phyloP scores from a whole-genome alignment of 2,888 invertebrate species.

The Stramonita haemastoma region DNA sequence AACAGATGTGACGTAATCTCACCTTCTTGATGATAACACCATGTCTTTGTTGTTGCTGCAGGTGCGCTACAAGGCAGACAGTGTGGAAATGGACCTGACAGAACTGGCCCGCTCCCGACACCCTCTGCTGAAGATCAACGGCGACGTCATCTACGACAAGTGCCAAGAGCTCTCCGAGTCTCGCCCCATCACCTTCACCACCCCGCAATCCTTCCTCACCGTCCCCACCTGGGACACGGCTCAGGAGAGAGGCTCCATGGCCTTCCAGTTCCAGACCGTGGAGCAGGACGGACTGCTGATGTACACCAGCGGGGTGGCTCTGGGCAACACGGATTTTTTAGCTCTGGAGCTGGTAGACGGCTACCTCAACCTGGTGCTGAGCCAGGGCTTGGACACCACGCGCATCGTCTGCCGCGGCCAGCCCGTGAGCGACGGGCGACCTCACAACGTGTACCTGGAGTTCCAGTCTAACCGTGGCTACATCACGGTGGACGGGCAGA shows the following conservation, averaged over 20 bases:
- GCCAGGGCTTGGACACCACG: slow-evolving; percentile 93
- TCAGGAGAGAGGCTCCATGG: slow-evolving; percentile 83
- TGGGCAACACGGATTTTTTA: slow-evolving; percentile 85
- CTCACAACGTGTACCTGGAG: slow-evolving; percentile 93
- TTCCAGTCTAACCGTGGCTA: slow-evolving; percentile 89
- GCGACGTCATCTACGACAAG: slow-evolving; percentile 84
- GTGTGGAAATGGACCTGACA: slow-evolving; percentile 90
- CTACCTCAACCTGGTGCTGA: slow-evolving; percentile 93
- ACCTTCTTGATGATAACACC: too few relatives aligned
- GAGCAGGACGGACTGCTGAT: slow-evolving; percentile 96
- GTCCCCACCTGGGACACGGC: slow-evolving; percentile 90
- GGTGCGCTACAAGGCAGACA: slow-evolving; percentile 96
- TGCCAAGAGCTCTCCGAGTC: slow-evolving; percentile 72
- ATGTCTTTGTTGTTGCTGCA: slow-evolving; percentile 76
- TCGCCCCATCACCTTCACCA: slow-evolving; percentile 94
- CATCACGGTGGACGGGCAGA: slow-evolving; percentile 89
- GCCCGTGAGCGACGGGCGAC: slow-evolving; percentile 90
- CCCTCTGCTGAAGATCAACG: slow-evolving; percentile 88
- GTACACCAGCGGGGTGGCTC: slow-evolving; percentile 89
- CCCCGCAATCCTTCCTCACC: slow-evolving; percentile 85
- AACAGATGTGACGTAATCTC: too few relatives aligned
- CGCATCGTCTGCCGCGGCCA: slow-evolving; percentile 84
- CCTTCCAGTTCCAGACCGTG: slow-evolving; percentile 96
- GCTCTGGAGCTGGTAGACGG: slow-evolving; percentile 96
- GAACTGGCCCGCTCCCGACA: slow-evolving; percentile 91